A percentile compares a stretch with the other conserved stretches of the same genome.
These are phyloP conservation scores for Bradypodion ventrale DNA, from an alignment of 2,797 vertebrate genomes.

Conservation along the genomic window DNA sequence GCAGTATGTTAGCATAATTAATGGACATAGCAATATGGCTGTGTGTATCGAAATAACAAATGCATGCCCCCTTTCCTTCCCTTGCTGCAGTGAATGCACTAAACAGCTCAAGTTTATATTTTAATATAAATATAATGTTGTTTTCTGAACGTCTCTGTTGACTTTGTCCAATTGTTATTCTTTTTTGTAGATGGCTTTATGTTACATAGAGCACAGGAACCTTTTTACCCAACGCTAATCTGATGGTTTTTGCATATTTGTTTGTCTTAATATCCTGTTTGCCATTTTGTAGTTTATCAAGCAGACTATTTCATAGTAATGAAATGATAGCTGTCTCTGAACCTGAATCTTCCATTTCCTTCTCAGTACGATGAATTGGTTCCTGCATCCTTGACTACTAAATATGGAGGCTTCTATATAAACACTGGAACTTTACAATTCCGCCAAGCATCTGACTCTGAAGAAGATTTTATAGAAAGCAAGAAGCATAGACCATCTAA, in stretches of 20 bases:
- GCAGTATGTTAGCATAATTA: too few species aligned
- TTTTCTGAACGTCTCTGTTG: background rate
- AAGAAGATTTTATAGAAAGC: constrained; percentile 81
- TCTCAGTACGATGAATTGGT: constrained; percentile 96
- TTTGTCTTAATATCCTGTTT: background rate
- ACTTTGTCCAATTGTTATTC: background rate
- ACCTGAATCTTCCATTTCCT: constrained; percentile 40
- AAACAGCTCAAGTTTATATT: background rate
- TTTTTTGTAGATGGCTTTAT: background rate
- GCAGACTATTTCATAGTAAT: constrained; percentile 22
- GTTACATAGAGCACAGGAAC: background rate
- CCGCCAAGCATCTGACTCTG: constrained; percentile 91
- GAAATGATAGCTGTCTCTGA: background rate
- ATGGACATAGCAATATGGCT: too few species aligned
- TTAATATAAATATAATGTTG: background rate
- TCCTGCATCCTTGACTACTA: constrained; percentile 94
- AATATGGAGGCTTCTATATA: constrained; percentile 98
- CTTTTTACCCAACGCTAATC: background rate
- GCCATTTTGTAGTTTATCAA: background rate
- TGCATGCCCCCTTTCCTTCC: too few species aligned
- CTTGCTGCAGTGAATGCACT: background rate
- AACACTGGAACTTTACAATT: constrained; percentile 98
- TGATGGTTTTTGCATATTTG: background rate
- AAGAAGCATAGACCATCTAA: constrained; percentile 85
- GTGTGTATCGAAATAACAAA: too few species aligned